Evolutionary conservation across 2,888 invertebrate species (phyloP), one percentile per base, ranked within the genome.

Genomic region (Campaea margaritaria): DNA sequence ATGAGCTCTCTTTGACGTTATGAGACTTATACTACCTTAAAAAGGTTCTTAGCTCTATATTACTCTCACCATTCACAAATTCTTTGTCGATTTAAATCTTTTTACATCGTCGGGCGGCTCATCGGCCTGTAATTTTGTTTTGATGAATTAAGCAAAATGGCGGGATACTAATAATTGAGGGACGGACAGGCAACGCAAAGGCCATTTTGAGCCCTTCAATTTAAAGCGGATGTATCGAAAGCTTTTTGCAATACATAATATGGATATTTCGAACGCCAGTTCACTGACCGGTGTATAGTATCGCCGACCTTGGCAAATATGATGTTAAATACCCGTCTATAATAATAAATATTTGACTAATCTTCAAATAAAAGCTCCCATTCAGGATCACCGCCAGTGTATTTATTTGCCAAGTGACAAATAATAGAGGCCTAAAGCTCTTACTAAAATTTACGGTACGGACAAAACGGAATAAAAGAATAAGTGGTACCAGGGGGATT

Each of bases 91-190:
- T 54, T 57, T 67, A 65, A 62, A 62, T 65, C 69, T 75, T 77
- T 80, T 76, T 74, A 70, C 71, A 62, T 68, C 65, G 67, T 57
- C 70, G 54, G 70, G 68, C 82, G 83, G 81, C 78, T 65, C 70
- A 69, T 71, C 63, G 75, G 72, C 74, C 82, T 87, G 79, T 87
- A 87, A 89, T 89, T 87, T 87, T 70, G 74, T 81, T 82, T 81
- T 86, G 89, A 88, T 87, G 80, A 83, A 87, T 89, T 86, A 88
- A 78, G 81, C 63, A 74, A 76, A 84, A 83, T 74, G 78, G 72
- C 75, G 75, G 80, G 80, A 82, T 80, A 81, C 76, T 78, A 81
- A 83, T 83, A 79, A 85, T 81, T 76, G 81, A 73, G 77, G 75
- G 71, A 70, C 75, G 67, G 73, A 74, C 75, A 63, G 51, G 63